Evolutionary conservation across 1,140 invertebrate species (phyloP).

Genomic region (Mylabris phalerata): DNA sequence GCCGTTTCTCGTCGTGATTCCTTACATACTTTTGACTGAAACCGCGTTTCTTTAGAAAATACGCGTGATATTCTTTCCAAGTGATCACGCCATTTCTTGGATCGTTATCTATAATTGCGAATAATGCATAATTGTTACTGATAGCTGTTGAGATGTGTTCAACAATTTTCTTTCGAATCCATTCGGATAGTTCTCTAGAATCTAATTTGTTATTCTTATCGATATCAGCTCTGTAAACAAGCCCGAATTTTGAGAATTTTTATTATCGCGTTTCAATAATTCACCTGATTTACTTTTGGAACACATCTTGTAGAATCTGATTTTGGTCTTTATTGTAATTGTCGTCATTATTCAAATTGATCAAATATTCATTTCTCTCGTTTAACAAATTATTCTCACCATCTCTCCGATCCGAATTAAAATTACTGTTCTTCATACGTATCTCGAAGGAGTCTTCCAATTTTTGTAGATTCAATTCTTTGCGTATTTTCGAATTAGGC

Average conservation of each 20-base stretch:
- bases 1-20: constrained; percentile 60
- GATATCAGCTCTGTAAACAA: constrained; percentile 56
- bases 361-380: constrained; percentile 37
- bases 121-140: constrained; percentile 65
- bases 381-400: constrained; percentile 21
- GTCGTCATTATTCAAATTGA: constrained; percentile 36
- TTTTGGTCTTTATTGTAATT: constrained; percentile 40
- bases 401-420: constrained; percentile 33
- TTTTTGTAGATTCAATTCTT: constrained; percentile 7
- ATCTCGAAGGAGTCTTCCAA: constrained; percentile 36
- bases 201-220: constrained; percentile 56
- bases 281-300: constrained; percentile 38
- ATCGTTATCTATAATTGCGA: constrained; percentile 64
- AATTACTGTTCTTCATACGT: constrained; percentile 39
- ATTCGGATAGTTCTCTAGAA: constrained; percentile 59
- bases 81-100: constrained; percentile 68
- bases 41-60: constrained; percentile 63
- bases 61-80: constrained; percentile 73
- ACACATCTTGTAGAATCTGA: constrained; percentile 47
- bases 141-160: constrained; percentile 68
- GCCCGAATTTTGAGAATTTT: too few relatives aligned
- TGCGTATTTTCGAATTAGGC: constrained; percentile 26
- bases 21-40: constrained; percentile 57
- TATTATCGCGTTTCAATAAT: background rate
- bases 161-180: constrained; percentile 66